phyloP scores from a whole-genome alignment of 2,797 vertebrate genomes.

The Macropodus opercularis region DNA sequence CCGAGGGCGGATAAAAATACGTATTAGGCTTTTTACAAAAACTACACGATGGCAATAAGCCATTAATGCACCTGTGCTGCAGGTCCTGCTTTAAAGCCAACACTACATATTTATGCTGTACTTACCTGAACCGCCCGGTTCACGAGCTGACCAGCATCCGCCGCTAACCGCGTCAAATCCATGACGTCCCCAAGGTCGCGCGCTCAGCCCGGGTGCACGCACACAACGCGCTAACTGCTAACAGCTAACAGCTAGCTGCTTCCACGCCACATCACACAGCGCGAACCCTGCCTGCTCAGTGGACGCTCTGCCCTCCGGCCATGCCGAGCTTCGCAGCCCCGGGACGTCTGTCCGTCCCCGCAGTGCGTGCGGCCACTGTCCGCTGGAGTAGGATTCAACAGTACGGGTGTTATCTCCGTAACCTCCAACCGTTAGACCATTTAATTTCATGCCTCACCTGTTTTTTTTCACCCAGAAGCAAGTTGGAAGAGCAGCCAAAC shows the following conservation, averaged over 20 bases:
- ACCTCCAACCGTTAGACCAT: too few relatives aligned
- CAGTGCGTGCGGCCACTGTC: too few relatives aligned
- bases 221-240: neutral
- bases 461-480: constrained; percentile 24
- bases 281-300: constrained; percentile 18
- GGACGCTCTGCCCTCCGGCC: constrained; percentile 9
- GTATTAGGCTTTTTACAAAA: too few relatives aligned
- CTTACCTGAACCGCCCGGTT: constrained; percentile 92
- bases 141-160: constrained; percentile 91
- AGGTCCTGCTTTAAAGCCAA: neutral
- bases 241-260: too few relatives aligned
- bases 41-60: neutral
- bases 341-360: too few relatives aligned
- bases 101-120: neutral
- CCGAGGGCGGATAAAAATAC: constrained; percentile 2
- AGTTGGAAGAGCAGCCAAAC: constrained; percentile 59
- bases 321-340: too few relatives aligned
- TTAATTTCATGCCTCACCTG: too few relatives aligned
- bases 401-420: too few relatives aligned
- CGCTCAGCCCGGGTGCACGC: neutral
- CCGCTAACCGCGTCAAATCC: constrained; percentile 91
- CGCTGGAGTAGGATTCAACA: too few relatives aligned
- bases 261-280: too few relatives aligned
- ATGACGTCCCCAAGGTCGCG: constrained; percentile 75
- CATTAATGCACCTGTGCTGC: too few relatives aligned